Evolutionary conservation across 2,888 invertebrate genomes (phyloP), one percentile per base, ranked within the genome.

Genomic region (Aleiodes leptofemur): DNA sequence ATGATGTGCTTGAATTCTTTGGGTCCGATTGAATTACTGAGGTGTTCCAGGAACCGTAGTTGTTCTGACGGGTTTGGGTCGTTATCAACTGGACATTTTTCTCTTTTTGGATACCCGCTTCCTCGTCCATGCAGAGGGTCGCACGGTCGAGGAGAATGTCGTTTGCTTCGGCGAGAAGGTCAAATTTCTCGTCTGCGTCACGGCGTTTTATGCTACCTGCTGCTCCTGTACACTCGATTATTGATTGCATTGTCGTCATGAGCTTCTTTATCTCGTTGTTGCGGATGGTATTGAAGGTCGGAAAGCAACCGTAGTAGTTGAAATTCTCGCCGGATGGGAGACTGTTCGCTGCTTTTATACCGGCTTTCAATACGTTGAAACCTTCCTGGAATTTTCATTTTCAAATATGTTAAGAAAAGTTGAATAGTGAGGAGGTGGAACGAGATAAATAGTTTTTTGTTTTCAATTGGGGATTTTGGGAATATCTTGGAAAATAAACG

Each of bases 131-230:
- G 14, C 89, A 87, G 4, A 83, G 83, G 57, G 87, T 88, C 69
- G 96, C 93, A 85, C 94, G 92, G 86, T 98, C 97, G 68, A 97
- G 90, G 76, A 97, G 92, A 64, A 92, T 91, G 90, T 98, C 97
- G 90, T 97, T 97, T 13, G 94, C 93, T 83, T 97, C 97, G 34
- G 94, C 91, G 11, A 98, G 86, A 82, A 95, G 91, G 78, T 97
- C 97, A 82, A 94, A 93, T 85, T 94, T 93, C 79, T 94, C 94
- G 69, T 94, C 94, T 1, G 91, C 80, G 74, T 92, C 92, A 31
- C 92, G 88, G 48, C 90, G 90, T 78, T 90, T 90, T 76, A 94
- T 91, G 77, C 92, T 93, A 9, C 91, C 91, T 66, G 90, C 90
- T 13, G 93, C 86, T 48, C 93, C 91, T 77, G 93, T 91, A 76